Conservation (phyloP, 2,888 invertebrate genomes). For the Rapana venosa region DNA sequence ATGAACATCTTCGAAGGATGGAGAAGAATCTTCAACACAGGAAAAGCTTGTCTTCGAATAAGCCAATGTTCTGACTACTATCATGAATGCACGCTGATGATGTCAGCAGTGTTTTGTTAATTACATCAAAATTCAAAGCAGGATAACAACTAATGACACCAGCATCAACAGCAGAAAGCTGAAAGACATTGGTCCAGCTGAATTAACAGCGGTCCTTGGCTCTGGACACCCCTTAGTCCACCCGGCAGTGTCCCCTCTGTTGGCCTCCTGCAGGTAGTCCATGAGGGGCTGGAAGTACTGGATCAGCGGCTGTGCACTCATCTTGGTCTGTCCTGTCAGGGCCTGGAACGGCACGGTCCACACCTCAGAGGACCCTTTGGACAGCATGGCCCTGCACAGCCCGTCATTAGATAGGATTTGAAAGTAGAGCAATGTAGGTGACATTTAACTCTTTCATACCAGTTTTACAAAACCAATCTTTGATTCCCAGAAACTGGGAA, state of each 20-base stretch:
- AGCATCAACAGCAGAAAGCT: neutral
- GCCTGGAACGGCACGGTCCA: conserved; percentile 87
- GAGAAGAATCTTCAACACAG: neutral
- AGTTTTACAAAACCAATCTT: too few species aligned
- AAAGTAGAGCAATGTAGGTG: neutral
- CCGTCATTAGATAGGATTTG: neutral
- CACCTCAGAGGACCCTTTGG: conserved; percentile 79
- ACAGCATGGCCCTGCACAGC: conserved; percentile 76
- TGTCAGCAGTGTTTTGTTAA: neutral
- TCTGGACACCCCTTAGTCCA: conserved; percentile 45
- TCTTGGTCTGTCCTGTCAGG: conserved; percentile 84
- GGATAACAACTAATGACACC: neutral
- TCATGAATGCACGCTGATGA: neutral
- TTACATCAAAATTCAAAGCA: neutral
- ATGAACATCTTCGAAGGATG: neutral
- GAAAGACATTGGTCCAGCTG: neutral
- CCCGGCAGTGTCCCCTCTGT: conserved; percentile 47
- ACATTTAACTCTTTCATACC: neutral
- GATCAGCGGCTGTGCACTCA: conserved; percentile 88
- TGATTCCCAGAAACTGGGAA: too few species aligned
- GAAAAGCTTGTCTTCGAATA: too few species aligned
- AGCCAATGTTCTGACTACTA: too few species aligned
- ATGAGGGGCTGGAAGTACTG: conserved; percentile 90
- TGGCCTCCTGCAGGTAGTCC: conserved; percentile 85
- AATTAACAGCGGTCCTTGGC: neutral